phyloP scores from a whole-genome alignment of 2,113 vertebrate species.

The Ctenodactylus gundi region DNA sequence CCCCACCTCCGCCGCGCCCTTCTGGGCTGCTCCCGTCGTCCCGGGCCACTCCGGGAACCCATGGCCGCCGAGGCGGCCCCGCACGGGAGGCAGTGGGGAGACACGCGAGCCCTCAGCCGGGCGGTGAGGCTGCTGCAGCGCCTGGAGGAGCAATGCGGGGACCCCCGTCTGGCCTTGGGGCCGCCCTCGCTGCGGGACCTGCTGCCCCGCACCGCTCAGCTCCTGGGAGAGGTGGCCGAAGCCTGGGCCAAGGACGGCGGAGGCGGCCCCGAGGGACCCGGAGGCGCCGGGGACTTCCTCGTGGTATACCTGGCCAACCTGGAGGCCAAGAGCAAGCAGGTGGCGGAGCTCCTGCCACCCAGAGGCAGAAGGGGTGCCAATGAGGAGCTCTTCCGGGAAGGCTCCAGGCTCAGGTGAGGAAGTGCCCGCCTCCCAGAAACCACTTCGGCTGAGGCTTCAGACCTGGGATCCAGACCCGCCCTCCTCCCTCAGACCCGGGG shows the following conservation, averaged over 20 bases:
- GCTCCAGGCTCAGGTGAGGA: constrained; percentile 85
- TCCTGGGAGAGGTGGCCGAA: constrained; percentile 81
- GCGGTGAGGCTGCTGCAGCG: constrained; percentile 80
- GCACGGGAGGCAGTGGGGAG: background rate
- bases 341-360: constrained; percentile 81
- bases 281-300: constrained; percentile 78
- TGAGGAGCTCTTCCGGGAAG: constrained; percentile 87
- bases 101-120: constrained; percentile 29
- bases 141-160: constrained; percentile 80
- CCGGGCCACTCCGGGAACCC: constrained; percentile 70
- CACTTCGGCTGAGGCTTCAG: background rate
- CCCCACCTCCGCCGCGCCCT: constrained; percentile 80
- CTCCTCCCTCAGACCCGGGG: background rate
- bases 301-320: constrained; percentile 85
- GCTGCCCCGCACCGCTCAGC: constrained; percentile 75
- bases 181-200: constrained; percentile 88
- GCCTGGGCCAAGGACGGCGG: constrained; percentile 58
- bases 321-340: constrained; percentile 85
- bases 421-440: accelerated
- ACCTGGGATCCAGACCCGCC: too few relatives aligned
- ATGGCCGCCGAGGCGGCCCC: constrained; percentile 47
- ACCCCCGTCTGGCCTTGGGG: constrained; percentile 77
- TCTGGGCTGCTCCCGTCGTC: too few relatives aligned
- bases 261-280: constrained; percentile 59
- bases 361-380: constrained; percentile 72